Percentiles rank a stretch among this genome's conserved stretches.
These are phyloP conservation scores for Ameiurus melas DNA, from an alignment of 2,113 vertebrate species.

Conservation along the genomic window DNA sequence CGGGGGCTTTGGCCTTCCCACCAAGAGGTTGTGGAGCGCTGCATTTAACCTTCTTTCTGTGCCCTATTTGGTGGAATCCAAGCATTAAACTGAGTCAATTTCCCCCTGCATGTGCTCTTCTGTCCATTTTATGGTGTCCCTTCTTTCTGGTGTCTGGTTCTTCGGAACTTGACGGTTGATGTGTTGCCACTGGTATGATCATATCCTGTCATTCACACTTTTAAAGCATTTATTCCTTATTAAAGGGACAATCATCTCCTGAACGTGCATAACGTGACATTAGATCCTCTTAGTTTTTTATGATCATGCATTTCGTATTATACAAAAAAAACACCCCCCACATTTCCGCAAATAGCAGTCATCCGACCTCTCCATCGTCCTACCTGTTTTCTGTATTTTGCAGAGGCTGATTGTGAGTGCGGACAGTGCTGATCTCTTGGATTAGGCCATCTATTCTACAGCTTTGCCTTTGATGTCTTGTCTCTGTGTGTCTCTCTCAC, in stretches of 20 bases:
- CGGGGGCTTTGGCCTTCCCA: constrained; percentile 37
- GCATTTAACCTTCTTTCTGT: constrained; percentile 13
- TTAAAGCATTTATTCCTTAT: constrained; percentile 2
- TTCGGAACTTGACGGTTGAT: background rate
- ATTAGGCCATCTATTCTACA: constrained; percentile 45
- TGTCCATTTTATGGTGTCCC: background rate
- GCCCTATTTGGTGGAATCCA: constrained; percentile 17
- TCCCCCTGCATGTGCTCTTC: background rate
- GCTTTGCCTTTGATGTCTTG: constrained; percentile 55
- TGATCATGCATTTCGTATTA: background rate
- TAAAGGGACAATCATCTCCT: background rate
- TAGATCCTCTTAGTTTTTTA: background rate
- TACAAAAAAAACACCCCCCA: background rate
- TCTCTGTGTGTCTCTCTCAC: constrained; percentile 33
- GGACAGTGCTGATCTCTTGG: constrained; percentile 42
- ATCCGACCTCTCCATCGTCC: background rate
- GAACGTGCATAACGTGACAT: background rate
- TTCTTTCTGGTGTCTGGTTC: background rate
- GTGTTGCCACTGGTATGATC: constrained; percentile 34
- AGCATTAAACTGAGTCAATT: background rate
- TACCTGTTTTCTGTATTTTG: constrained; percentile 38
- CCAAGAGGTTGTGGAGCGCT: constrained; percentile 14
- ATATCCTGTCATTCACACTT: background rate
- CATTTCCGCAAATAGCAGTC: background rate
- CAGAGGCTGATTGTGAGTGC: constrained; percentile 35